Evolutionary conservation across 2,888 invertebrate species (phyloP), one percentile per base, ranked within the genome.

Genomic region (Aporophyla lueneburgensis): DNA sequence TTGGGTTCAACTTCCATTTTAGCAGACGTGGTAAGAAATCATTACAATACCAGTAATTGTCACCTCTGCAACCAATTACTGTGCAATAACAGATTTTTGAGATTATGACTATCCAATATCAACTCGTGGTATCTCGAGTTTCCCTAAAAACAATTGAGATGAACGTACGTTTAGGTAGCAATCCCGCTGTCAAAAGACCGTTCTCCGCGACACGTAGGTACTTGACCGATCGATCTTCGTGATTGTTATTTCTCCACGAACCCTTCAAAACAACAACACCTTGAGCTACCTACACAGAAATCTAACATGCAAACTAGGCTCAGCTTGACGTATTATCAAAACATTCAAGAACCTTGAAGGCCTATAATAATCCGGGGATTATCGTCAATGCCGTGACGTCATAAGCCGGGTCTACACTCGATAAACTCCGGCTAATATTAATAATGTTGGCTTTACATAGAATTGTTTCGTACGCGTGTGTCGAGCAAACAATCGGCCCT

Each of bases 371-470:
- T 83, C 71, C 67, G 1, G n/a, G 56, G 86, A 86, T 86, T 84
- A 86, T 63, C 56, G 79, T 65, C 68, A 27, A 71, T n/a, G 27
- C 24, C 33, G 40, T 73, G 65, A 74, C 71, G 56, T 74, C 46
- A 43, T 79, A 79, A 84, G 84, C 84, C 27, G 84, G 79, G 87
- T 59, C 59, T 76, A 76, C 71, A 81, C 67, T 83, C 85, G 82
- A 87, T 87, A 72, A 87, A 85, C 76, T 69, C 59, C 24, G 54
- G 74, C 81, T 87, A 81, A 75, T 87, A 85, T 87, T 85, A 85
- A 87, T 87, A 87, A 85, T 81, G 86, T 85, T 71, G 68, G 68
- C 73, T 87, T 71, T 86, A 84, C 81, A 80, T 74, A 70, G 71
- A 79, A 87, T 79, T 81, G 89, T 87, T 85, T 87, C 61, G 72